Conservation (phyloP, 1,140 invertebrate species). For the Halictus rubicundus region DNA sequence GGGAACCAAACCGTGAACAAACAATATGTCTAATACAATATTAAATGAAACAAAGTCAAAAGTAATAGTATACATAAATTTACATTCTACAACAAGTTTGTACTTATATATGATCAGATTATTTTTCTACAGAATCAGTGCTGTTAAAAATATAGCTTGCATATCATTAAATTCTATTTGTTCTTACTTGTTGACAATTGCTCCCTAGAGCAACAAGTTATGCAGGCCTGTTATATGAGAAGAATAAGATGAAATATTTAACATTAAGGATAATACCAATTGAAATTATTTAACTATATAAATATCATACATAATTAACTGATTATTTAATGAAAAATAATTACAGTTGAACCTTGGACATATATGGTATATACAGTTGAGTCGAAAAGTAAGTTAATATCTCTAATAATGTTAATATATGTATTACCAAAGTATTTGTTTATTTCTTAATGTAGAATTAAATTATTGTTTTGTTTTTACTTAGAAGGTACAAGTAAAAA, state of each 20-base stretch:
- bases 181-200: slow-evolving; percentile 1
- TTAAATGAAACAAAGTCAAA: background rate
- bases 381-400: too few relatives aligned
- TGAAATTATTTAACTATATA: background rate
- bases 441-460: too few relatives aligned
- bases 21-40: background rate
- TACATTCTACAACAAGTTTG: background rate
- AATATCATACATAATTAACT: background rate
- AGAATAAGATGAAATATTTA: background rate
- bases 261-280: background rate
- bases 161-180: background rate
- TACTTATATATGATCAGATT: background rate
- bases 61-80: background rate
- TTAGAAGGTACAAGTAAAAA: too few relatives aligned
- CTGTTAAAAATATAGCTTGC: background rate
- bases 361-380: too few relatives aligned
- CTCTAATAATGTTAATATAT: too few relatives aligned
- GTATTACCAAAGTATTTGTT: too few relatives aligned
- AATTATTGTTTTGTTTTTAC: too few relatives aligned
- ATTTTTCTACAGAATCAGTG: background rate
- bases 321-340: background rate
- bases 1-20: background rate
- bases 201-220: background rate
- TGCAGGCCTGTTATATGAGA: slow-evolving; percentile 1
- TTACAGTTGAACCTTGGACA: background rate